phyloP scores from a whole-genome alignment of 2,797 vertebrate species.

The Sylvilagus floridanus region DNA sequence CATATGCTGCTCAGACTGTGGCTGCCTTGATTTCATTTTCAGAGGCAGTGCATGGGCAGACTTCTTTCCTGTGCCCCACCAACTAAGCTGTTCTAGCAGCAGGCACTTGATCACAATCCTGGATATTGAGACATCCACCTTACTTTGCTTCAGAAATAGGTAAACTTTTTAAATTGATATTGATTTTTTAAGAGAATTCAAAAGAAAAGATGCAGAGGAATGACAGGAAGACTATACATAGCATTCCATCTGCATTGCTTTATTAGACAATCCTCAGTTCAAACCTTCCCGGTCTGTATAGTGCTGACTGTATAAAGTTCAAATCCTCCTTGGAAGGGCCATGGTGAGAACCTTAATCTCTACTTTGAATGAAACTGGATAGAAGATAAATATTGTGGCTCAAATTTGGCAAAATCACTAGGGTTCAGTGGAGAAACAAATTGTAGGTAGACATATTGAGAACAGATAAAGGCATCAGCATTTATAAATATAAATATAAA shows the following conservation, averaged over 20 bases:
- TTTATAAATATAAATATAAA: no score
- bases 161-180: background rate
- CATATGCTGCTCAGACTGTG: slow-evolving; percentile 76
- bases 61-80: rapidly evolving
- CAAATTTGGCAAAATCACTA: background rate
- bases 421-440: background rate
- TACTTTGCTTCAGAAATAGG: background rate
- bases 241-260: background rate
- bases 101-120: background rate
- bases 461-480: background rate
- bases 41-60: background rate
- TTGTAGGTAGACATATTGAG: background rate
- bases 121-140: background rate
- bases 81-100: background rate
- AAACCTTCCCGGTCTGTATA: background rate
- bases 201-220: background rate
- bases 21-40: slow-evolving; percentile 43
- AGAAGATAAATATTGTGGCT: background rate
- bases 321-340: background rate
- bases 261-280: background rate
- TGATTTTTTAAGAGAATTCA: background rate
- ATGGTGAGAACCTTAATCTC: background rate
- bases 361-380: background rate
- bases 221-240: background rate
- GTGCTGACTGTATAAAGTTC: background rate